phyloP scores from a whole-genome alignment of 2,888 invertebrate species.

The Melikaiella ostensackeni region DNA sequence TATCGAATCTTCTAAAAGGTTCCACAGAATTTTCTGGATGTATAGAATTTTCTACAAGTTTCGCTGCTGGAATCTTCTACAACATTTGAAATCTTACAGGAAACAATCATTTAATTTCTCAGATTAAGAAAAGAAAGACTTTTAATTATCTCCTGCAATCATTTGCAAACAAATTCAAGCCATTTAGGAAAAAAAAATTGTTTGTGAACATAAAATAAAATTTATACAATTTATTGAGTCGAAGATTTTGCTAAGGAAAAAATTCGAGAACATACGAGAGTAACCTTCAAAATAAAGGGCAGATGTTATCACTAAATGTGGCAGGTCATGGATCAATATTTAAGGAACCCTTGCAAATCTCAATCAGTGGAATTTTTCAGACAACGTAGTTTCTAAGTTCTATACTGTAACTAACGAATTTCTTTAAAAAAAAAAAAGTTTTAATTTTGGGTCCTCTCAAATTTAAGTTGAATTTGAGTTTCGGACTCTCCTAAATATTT shows the following conservation, averaged over 20 bases:
- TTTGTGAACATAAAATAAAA: neutral
- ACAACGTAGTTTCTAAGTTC: neutral
- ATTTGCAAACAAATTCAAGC: no score
- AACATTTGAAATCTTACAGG: no score
- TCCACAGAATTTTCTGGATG: no score
- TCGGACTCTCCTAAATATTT: no score
- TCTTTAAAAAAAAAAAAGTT: neutral
- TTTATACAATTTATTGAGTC: neutral
- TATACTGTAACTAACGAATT: neutral
- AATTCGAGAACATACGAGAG: neutral
- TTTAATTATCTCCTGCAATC: no score
- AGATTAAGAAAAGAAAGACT: neutral
- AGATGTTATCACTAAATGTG: no score
- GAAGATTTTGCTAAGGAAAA: neutral
- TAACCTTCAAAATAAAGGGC: neutral
- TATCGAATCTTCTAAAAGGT: no score
- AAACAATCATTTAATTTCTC: neutral
- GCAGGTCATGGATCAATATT: neutral
- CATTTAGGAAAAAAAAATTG: neutral
- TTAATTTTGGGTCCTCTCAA: no score
- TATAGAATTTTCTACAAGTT: no score
- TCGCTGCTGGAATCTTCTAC: no score
- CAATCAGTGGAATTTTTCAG: neutral
- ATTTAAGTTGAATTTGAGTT: no score
- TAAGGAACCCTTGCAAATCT: no score